Percentiles rank a stretch among this genome's conserved stretches.
These are phyloP conservation scores for Cremastinae sp. DNA, from an alignment of 2,888 invertebrate genomes.

Conservation along the genomic window DNA sequence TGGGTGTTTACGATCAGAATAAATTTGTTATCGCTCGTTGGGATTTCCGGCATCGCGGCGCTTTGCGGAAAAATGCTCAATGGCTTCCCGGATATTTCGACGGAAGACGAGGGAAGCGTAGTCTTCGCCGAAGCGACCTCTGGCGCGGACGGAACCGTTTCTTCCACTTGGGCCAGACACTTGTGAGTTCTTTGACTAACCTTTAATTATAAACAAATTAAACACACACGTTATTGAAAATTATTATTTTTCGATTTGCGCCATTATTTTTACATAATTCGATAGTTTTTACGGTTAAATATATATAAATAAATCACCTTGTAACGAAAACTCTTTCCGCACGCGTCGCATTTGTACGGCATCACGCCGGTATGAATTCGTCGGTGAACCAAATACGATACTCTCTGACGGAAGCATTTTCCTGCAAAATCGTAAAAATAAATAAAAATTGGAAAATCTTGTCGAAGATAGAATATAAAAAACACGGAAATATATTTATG, in stretches of 20 bases:
- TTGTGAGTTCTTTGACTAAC: constrained; percentile 92
- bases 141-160: constrained; percentile 81
- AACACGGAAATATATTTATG: too few species aligned
- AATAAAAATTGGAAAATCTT: neutral
- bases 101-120: constrained; percentile 72
- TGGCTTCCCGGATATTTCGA: too few species aligned
- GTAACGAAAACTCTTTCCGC: constrained; percentile 91
- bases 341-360: constrained; percentile 92
- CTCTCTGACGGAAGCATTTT: constrained; percentile 92
- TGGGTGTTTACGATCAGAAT: constrained; percentile 73
- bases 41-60: constrained; percentile 50
- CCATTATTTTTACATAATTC: too few species aligned
- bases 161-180: constrained; percentile 85
- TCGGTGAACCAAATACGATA: constrained; percentile 91
- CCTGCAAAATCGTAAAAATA: constrained; percentile 82
- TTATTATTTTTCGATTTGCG: too few species aligned
- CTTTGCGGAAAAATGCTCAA: constrained; percentile 51
- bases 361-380: constrained; percentile 92
- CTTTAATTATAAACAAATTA: constrained; percentile 75
- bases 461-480: constrained; percentile 9
- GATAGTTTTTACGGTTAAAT: neutral
- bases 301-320: constrained; percentile 83
- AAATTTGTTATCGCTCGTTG: constrained; percentile 72
- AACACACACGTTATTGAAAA: too few species aligned
- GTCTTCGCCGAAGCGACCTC: constrained; percentile 60